phyloP scores from a whole-genome alignment of 2,113 vertebrate genomes.

The Psilopogon haemacephalus region DNA sequence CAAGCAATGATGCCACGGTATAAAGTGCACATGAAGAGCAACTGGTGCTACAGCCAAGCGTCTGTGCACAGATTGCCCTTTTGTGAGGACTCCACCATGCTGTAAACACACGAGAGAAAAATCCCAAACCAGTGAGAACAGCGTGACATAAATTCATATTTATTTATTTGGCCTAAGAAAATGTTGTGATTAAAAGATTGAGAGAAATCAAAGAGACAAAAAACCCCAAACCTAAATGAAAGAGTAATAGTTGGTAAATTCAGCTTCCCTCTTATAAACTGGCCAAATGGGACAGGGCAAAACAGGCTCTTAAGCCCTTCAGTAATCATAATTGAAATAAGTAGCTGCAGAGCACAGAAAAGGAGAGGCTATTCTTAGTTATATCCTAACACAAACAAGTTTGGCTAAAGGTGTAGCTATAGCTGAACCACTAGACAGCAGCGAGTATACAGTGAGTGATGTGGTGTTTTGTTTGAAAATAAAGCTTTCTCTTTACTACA shows the following conservation, averaged over 20 bases:
- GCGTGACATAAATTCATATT: background rate
- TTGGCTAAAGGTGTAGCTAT: background rate
- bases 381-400: background rate
- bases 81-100: background rate
- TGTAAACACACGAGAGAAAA: background rate
- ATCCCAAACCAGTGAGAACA: background rate
- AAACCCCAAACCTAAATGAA: background rate
- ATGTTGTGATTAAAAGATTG: background rate
- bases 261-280: background rate
- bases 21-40: background rate
- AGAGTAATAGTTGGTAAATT: background rate
- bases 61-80: background rate
- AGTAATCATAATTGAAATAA: slow-evolving; percentile 4
- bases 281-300: background rate
- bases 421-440: background rate
- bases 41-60: background rate
- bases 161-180: slow-evolving; percentile 18
- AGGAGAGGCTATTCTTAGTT: slow-evolving; percentile 7
- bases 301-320: background rate
- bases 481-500: background rate
- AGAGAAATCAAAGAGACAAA: background rate
- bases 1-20: background rate
- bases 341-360: background rate
- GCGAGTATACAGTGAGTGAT: background rate
- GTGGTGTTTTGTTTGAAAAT: background rate